phyloP scores from a whole-genome alignment of 2,888 invertebrate genomes.

The Drosophila prostipennis region DNA sequence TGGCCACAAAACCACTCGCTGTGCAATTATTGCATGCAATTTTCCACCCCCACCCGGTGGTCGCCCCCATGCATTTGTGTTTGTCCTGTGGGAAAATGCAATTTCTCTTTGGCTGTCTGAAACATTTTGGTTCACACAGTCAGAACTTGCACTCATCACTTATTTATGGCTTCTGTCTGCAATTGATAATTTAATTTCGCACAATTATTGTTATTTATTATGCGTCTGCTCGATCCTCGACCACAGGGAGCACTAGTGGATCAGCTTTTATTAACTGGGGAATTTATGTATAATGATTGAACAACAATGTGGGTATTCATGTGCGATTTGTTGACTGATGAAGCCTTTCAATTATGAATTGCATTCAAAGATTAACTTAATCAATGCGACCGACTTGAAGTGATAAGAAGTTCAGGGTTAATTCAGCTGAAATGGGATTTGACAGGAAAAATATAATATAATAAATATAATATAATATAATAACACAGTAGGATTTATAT shows the following conservation, averaged over 20 bases:
- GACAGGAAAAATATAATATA: background rate
- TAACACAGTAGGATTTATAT: too few relatives aligned
- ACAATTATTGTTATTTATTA: slow-evolving; percentile 73
- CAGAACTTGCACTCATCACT: slow-evolving; percentile 48
- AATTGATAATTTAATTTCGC: slow-evolving; percentile 75
- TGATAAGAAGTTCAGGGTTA: slow-evolving; percentile 38
- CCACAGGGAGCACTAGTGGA: slow-evolving; percentile 37
- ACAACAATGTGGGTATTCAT: slow-evolving; percentile 41
- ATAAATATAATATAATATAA: too few relatives aligned
- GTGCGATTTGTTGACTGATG: slow-evolving; percentile 33
- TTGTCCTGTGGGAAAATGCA: slow-evolving; percentile 69
- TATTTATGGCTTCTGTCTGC: slow-evolving; percentile 69
- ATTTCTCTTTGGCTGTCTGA: slow-evolving; percentile 49
- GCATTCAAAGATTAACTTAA: slow-evolving; percentile 30
- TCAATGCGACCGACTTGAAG: background rate
- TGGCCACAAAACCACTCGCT: slow-evolving; percentile 40
- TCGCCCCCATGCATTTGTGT: slow-evolving; percentile 1
- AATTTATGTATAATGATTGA: slow-evolving; percentile 38
- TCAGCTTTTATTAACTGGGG: slow-evolving; percentile 47
- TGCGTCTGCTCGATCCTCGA: slow-evolving; percentile 46
- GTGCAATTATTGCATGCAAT: slow-evolving; percentile 43
- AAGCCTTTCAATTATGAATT: slow-evolving; percentile 18
- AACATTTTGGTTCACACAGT: slow-evolving; percentile 49
- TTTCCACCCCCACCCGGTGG: slow-evolving; percentile 28
- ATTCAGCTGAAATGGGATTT: background rate